Percentiles rank a stretch among this genome's conserved stretches.
Evolutionary conservation across 2,113 vertebrate species (phyloP).

Genomic region (Erythrocercus mccallii): DNA sequence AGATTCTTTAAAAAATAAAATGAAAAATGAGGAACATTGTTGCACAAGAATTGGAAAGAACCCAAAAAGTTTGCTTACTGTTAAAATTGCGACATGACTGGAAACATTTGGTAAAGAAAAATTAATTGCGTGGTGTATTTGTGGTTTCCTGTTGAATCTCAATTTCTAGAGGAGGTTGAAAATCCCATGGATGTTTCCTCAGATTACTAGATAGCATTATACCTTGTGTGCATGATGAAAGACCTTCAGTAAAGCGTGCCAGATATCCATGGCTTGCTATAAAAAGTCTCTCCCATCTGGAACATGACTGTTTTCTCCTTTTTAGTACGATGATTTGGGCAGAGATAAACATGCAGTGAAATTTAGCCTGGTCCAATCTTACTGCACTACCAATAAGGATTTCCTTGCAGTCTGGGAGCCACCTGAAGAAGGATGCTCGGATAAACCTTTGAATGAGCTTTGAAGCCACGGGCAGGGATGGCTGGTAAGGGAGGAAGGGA

Average conservation of each 20-base stretch:
- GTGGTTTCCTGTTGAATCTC: conserved; percentile 59
- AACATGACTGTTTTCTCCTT: conserved; percentile 12
- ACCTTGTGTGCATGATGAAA: conserved; percentile 38
- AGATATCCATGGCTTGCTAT: conserved; percentile 3
- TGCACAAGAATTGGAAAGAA: conserved; percentile 43
- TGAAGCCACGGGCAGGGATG: neutral
- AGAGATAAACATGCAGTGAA: neutral
- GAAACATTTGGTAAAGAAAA: conserved; percentile 57
- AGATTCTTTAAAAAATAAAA: conserved; percentile 28
- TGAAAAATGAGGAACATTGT: conserved; percentile 35
- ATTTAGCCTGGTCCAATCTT: neutral
- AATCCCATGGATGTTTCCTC: conserved; percentile 42
- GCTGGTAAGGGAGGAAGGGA: neutral
- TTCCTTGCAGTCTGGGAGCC: neutral
- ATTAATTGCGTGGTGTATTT: conserved; percentile 57
- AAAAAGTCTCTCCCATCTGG: conserved; percentile 7
- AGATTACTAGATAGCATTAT: conserved; percentile 63
- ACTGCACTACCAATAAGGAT: neutral
- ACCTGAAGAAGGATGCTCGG: neutral
- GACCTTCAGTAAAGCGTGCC: neutral
- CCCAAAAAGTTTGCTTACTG: conserved; percentile 56
- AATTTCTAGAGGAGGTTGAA: conserved; percentile 46
- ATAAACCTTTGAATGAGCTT: neutral
- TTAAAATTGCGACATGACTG: conserved; percentile 55
- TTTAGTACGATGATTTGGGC: neutral